Percentiles rank a stretch among this genome's conserved stretches.
Conservation (phyloP, 2,797 vertebrate species). For the Sebastes taczanowskii region DNA sequence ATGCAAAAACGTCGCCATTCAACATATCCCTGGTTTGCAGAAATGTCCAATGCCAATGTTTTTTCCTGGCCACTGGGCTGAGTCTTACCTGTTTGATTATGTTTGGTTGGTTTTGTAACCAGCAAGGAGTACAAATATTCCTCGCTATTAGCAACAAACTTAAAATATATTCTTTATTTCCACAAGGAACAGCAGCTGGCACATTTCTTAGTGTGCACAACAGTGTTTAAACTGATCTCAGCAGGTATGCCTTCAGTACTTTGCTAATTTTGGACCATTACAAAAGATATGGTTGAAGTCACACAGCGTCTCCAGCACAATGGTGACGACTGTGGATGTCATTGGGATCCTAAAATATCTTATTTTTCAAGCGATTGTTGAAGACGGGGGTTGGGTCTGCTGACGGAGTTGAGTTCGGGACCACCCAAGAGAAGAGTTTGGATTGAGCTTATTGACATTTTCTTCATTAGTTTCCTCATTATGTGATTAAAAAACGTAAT, state of each 20-base stretch:
- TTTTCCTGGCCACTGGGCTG: too few species aligned
- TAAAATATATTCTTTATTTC: background rate
- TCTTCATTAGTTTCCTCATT: conserved; percentile 29
- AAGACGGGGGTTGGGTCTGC: background rate
- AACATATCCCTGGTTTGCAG: too few species aligned
- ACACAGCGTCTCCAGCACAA: background rate
- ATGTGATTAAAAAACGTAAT: conserved; percentile 21
- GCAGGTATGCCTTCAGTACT: background rate
- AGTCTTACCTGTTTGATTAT: background rate
- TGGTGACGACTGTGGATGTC: background rate
- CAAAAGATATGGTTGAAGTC: background rate
- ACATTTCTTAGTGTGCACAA: background rate
- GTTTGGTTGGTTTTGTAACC: background rate
- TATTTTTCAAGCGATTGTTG: background rate
- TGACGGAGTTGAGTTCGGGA: background rate
- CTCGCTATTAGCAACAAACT: background rate
- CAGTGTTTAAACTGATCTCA: background rate
- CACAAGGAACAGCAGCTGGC: background rate
- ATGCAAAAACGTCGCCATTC: too few species aligned
- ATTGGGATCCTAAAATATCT: background rate
- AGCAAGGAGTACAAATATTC: background rate
- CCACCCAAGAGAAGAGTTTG: background rate
- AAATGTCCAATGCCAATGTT: too few species aligned
- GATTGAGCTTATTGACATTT: conserved; percentile 13
- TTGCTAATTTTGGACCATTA: background rate